Conservation (phyloP, 2,888 invertebrate genomes). For the Neelides folsomi region DNA sequence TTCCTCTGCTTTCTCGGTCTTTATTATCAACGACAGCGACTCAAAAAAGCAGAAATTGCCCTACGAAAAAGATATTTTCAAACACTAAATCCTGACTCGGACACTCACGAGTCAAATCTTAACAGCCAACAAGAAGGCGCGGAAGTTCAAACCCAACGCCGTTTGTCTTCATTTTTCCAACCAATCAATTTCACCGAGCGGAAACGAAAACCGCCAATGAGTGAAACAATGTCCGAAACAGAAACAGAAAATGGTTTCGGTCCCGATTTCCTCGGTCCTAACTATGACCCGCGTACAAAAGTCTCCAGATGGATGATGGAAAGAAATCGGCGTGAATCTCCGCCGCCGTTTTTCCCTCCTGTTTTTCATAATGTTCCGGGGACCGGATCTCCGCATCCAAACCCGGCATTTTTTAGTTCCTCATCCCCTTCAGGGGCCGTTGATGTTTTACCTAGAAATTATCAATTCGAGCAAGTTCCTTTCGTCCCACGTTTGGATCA, state of each 20-base stretch:
- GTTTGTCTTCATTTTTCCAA: not conserved
- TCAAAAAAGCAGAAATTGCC: slow-evolving; percentile 25
- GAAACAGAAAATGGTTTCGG: slow-evolving; percentile 32
- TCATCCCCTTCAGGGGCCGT: too few species aligned
- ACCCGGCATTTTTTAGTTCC: too few species aligned
- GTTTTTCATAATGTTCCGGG: too few species aligned
- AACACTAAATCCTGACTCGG: not conserved
- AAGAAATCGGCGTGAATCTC: slow-evolving; percentile 10
- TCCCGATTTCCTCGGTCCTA: slow-evolving; percentile 29
- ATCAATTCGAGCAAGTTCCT: too few species aligned
- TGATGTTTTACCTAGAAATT: too few species aligned
- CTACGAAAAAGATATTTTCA: slow-evolving; percentile 19
- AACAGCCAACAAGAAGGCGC: not conserved
- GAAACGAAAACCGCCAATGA: not conserved
- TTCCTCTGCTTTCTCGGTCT: slow-evolving; percentile 29
- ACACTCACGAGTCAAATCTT: too few species aligned
- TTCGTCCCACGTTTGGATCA: too few species aligned
- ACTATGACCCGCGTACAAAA: slow-evolving; percentile 29
- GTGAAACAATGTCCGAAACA: slow-evolving; percentile 30
- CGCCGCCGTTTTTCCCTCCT: not conserved
- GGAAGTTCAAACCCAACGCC: not conserved
- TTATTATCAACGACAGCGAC: slow-evolving; percentile 27
- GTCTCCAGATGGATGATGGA: slow-evolving; percentile 31
- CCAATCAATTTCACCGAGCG: not conserved
- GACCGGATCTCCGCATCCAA: too few species aligned